Base-by-base conservation (phyloP, 2,888 invertebrate species). In the Xestia xanthographa region DNA sequence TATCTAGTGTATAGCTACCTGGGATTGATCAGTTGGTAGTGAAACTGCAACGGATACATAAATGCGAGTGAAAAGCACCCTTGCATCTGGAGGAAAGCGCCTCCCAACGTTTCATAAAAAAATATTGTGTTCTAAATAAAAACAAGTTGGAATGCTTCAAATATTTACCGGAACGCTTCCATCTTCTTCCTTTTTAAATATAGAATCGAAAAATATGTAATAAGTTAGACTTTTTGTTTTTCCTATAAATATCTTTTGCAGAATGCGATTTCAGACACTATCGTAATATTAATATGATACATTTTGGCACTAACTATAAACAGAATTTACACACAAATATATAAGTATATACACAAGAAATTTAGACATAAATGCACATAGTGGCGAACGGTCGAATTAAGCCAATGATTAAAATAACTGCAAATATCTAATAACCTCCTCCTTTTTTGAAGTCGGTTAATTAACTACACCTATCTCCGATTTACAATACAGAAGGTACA, bases 231-330 rank as follows among this genome's bases (percentile, higher is more conserved):
- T 77, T 76, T 74, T 58, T 56, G 67, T 82, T 60, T 78, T 62
- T 56, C 66, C 72, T 85, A 81, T 81, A 83, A 72, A 81, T 83
- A 80, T 80, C 45, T 69, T 80, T 34, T 71, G 76, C 20, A 73
- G 66, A 77, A 70, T 77, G 53, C 76, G 63, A 71, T 72, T 75
- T 75, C 75, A 79, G 71, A 83, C 66, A 79, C 68, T 74, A 56
- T 74, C 74, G 68, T 78, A 74, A 72, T 65, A 76, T 71, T n/a
- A 62, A 34, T 72, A 72, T 82, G 75, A 77, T 80, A 84, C 83
- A 90, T 88, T 92, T 93, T 92, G 92, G 92, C 92, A 92, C 92
- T 89, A 89, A 81, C 84, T 88, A 88, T 82, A 84, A 88, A 86
- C 67, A 66, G 34, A 75, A 85, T 84, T 85, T 72, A 74, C 79